Percentiles rank a stretch among this genome's conserved stretches.
Evolutionary conservation across 2,113 vertebrate genomes (phyloP).

Genomic region (Neotragus moschatus): DNA sequence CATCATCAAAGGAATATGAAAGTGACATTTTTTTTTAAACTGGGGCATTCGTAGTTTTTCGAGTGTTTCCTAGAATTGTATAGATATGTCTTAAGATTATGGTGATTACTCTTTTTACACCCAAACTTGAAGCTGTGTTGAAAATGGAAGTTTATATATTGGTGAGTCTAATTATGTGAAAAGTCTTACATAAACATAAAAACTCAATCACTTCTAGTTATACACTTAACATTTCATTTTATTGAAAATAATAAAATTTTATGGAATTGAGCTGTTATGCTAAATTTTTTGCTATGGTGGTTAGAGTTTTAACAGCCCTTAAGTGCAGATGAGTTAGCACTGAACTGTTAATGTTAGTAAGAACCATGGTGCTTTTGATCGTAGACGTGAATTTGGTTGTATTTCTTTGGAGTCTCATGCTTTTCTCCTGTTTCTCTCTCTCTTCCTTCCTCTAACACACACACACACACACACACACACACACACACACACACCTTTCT

Average conservation of each 20-base stretch:
- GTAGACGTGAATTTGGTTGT: background rate
- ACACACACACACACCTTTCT: background rate
- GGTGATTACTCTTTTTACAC: background rate
- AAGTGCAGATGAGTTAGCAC: background rate
- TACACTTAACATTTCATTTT: background rate
- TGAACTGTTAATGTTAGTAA: background rate
- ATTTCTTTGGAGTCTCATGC: background rate
- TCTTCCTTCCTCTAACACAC: background rate
- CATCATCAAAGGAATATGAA: background rate
- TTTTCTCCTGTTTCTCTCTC: background rate
- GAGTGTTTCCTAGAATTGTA: background rate
- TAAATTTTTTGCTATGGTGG: background rate
- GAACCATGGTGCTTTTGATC: background rate
- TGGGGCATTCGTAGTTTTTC: background rate
- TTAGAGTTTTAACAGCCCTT: background rate
- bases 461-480: too few relatives aligned
- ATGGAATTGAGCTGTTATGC: background rate
- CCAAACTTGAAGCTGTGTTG: background rate
- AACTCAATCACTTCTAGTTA: background rate
- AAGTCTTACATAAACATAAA: background rate
- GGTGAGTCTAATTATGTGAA: background rate
- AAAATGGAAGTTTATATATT: background rate
- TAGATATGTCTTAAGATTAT: background rate
- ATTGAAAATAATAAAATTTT: slow-evolving; percentile 42
- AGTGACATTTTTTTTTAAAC: background rate